Evolutionary conservation across 2,888 invertebrate genomes (phyloP), one percentile per base, ranked within the genome.

Genomic region (Cremastobaeus sp.): DNA sequence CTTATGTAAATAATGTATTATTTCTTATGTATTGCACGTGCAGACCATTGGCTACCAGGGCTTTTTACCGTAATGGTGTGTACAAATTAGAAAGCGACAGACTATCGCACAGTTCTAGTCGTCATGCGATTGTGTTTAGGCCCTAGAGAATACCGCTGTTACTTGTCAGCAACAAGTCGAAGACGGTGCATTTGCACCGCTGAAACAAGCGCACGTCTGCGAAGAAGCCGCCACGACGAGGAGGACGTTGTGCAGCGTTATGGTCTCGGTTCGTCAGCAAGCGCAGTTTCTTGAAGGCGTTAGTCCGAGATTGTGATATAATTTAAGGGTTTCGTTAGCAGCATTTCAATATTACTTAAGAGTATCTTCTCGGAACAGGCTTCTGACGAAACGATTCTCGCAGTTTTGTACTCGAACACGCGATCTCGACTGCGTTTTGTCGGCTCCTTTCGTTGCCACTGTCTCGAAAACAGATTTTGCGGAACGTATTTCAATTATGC

Each of bases 41-140:
- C n/a, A n/a, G n/a, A n/a, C n/a, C n/a, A n/a, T n/a, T n/a, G n/a
- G n/a, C n/a, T n/a, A n/a, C n/a, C n/a, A n/a, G n/a, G n/a, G n/a
- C n/a, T n/a, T n/a, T n/a, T n/a, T n/a, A 72, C 76, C 69, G 77
- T 71, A 73, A 76, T 76, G 78, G 68, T 78, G n/a, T n/a, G n/a
- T n/a, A 74, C 74, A 70, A 77, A 78, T 75, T 78, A 73, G 76
- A 73, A 65, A 70, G 73, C 71, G 73, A 77, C 62, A 41, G 12
- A n/a, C n/a, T n/a, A n/a, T n/a, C n/a, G n/a, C n/a, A n/a, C n/a
- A n/a, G n/a, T n/a, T n/a, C n/a, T n/a, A n/a, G 77, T 77, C 76
- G 74, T 68, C 59, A 79, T 62, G 57, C 75, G 76, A 78, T 80
- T 78, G 76, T 79, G 78, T 81, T 74, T 81, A 81, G 79, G 69